Evolutionary conservation across 2,797 vertebrate genomes (phyloP), one percentile per base, ranked within the genome.

Genomic region (Smutsia gigantea): DNA sequence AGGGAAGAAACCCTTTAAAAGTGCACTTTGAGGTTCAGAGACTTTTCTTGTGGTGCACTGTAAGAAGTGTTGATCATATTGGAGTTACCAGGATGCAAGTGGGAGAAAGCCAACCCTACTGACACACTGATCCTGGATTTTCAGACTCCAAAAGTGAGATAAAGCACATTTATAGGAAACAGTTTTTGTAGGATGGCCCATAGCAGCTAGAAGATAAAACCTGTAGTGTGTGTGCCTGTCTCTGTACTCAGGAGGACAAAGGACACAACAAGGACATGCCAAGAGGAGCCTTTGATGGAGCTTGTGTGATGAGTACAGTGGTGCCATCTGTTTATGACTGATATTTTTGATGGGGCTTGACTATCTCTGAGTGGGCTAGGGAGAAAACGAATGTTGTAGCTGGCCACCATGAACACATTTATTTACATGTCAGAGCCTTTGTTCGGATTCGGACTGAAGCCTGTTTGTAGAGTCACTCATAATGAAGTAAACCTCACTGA

Each of bases 381-480:
- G 55, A 97, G 86, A 95, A 92, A 94, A 95, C 69, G 59, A 55
- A 31, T 89, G 95, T 97, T 87, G 97, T 87, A 87, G 79, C 53
- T 0, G 0, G 75, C 66, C 61, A 92, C 92, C 86, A 96, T 94
- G 95, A 0, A 59, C 94, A 94, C 95, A 94, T 95, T 97, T 97
- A 96, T 95, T 97, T 95, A 96, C 86, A 95, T 61, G 90, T 96
- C 97, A 96, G 64, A 68, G 86, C 96, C 92, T 97, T 97, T 96
- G 88, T 97, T 97, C 95, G 9, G 83, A 77, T 29, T 86, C 90
- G 96, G 94, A 97, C 97, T 97, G 93, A 93, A 96, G 96, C 92
- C 96, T 94, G 92, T 97, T 97, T 98, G 97, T 96, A 89, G 97
- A 95, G 74, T 95, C 74, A 87, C 91, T 91, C 96, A 91, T 94